Base-by-base conservation (phyloP, 1,140 invertebrate species). In the Thaumetopoea pityocampa region DNA sequence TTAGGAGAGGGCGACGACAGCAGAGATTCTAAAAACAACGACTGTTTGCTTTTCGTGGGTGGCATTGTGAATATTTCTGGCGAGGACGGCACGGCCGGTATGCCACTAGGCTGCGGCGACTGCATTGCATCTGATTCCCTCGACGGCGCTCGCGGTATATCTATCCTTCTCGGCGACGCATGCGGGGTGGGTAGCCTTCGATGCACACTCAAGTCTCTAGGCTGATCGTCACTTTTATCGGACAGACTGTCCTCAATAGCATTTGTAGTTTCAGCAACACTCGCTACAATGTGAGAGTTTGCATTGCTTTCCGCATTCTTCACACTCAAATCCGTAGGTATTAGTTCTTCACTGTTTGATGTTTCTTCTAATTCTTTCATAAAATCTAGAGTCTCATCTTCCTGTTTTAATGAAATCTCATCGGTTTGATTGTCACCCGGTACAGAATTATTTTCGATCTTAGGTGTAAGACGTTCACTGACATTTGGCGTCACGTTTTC, bases 51-150 rank as follows among this genome's bases (percentile, higher is more conserved):
- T 51, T 80, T 86, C 2, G 79, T 77, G 1, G 63, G 62, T 8
- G 72, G 80, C 69, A 79, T 72, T 32, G 67, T 84, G 61, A 88
- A 86, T 52, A 89, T 82, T 67, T 89, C 88, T 1, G 88, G 88
- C 8, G 88, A 89, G 2, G 86, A 87, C 9, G 87, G 88, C 8
- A 89, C 81, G 7, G 88, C 88, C 15, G 90, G 89, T 19, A 91
- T 88, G 1, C 89, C 89, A 49, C 88, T 90, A 0, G 90, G 89
- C 41, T 90, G 89, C 0, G 90, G 89, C 1, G 90, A 90, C 36
- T 89, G 88, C 65, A 89, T 87, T 6, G 90, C 87, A 38, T 90
- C 88, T 0, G 89, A 89, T 45, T 87, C 87, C 37, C 88, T 85
- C 0, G 89, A 90, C 2, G 85, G 81, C 19, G 88, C 87, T 19